These are phyloP conservation scores for Sebastes diaconus DNA, from an alignment of 2,797 vertebrate genomes.

Conservation along the genomic window DNA sequence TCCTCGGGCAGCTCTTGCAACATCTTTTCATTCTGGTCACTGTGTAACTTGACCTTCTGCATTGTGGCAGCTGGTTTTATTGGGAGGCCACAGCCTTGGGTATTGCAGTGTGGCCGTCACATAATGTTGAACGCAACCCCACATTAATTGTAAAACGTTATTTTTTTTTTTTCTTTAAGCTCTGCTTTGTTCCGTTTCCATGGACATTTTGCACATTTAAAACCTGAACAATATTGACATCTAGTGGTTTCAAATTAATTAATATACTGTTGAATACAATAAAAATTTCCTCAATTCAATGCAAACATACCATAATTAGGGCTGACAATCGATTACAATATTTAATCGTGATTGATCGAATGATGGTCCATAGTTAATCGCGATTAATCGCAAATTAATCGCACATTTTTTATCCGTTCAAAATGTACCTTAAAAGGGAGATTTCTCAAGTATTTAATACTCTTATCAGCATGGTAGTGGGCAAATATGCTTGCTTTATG, in stretches of 20 bases:
- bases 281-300: background rate
- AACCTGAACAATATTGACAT: constrained; percentile 64
- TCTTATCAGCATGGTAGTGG: too few species aligned
- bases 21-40: constrained; percentile 61
- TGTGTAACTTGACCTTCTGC: constrained; percentile 60
- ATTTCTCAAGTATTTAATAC: too few species aligned
- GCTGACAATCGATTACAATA: too few species aligned
- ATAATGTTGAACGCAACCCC: constrained; percentile 9
- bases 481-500: too few species aligned
- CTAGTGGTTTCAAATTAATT: constrained; percentile 48
- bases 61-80: constrained; percentile 45
- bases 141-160: constrained; percentile 19
- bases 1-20: constrained; percentile 28
- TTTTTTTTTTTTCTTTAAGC: background rate
- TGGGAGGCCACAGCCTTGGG: constrained; percentile 46
- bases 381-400: too few species aligned
- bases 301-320: too few species aligned
- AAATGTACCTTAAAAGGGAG: too few species aligned
- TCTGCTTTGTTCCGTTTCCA: background rate
- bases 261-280: background rate
- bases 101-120: constrained; percentile 36
- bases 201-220: constrained; percentile 16
- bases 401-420: too few species aligned
- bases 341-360: too few species aligned
- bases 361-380: too few species aligned